Evolutionary conservation across 2,797 vertebrate species (phyloP), one percentile per base, ranked within the genome.

Genomic region (Sebastes iracundus): DNA sequence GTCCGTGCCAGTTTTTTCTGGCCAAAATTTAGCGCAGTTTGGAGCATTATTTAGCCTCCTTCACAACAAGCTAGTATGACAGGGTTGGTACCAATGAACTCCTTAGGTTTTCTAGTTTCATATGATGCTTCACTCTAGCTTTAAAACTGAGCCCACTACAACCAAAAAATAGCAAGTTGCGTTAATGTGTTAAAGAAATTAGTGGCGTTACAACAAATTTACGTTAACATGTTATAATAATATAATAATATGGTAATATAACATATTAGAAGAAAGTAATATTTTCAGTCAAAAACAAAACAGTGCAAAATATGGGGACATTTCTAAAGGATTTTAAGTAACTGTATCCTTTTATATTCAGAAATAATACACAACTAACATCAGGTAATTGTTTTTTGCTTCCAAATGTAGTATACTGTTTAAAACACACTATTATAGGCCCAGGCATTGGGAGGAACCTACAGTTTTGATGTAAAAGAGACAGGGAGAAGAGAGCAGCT

Each of bases 401-500:
- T 62, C 23, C 71, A 33, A 27, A 46, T 58, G 32, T 20, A 68
- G 22, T 27, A 5, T n/a, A 28, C 2, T 46, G 20, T 71, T 64
- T 18, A 64, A 66, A 85, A 53, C 61, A 65, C 33, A 61, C 1
- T 23, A 22, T 65, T 42, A 60, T 10, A 27, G 33, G 32, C 56
- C 27, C 32, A 27, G 14, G 33, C 60, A 38, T 35, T 33, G 58
- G 28, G 59, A 86, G 69, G 53, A 72, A 68, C 55, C 38, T 71
- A 38, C 27, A 22, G 61, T 75, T 86, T 76, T 32, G 12, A 60
- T 75, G 77, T 61, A 55, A 62, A 74, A 67, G 38, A 77, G 18
- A 77, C 27, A n/a, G n/a, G 8, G 62, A 79, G 76, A 75, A 55
- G 64, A 80, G 81, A 80, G 53, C 59, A 67, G 66, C 67, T 72